Conservation (phyloP, 2,113 vertebrate species). For the Nannospalax galili region DNA sequence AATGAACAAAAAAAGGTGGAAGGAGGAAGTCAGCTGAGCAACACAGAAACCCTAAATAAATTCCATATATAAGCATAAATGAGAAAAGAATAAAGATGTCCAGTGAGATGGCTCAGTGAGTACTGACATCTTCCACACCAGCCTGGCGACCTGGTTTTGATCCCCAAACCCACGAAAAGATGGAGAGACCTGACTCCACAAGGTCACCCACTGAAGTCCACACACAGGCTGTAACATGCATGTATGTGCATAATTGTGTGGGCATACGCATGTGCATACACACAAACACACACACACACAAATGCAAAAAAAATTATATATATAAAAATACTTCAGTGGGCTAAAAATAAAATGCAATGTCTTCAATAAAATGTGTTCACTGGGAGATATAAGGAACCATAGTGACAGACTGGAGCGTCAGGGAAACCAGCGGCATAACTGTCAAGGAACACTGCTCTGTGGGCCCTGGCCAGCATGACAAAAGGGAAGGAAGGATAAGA, state of each 20-base stretch:
- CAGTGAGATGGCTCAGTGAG: neutral
- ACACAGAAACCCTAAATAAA: neutral
- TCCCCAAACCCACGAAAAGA: neutral
- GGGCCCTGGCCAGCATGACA: neutral
- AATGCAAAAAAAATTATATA: neutral
- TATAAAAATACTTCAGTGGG: neutral
- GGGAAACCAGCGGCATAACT: rapidly evolving
- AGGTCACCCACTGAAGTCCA: too few relatives aligned
- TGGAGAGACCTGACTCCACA: neutral
- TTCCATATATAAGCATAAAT: neutral
- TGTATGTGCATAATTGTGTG: neutral
- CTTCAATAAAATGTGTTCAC: neutral
- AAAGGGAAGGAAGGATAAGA: neutral
- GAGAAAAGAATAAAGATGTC: neutral
- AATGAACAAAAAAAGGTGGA: too few relatives aligned
- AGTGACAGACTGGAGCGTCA: neutral
- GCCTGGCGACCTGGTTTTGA: neutral
- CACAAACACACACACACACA: too few relatives aligned
- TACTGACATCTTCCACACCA: neutral
- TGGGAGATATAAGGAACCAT: neutral
- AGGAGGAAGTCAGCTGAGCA: too few relatives aligned
- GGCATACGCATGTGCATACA: too few relatives aligned
- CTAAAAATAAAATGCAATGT: neutral
- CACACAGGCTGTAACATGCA: neutral
- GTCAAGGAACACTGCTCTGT: too few relatives aligned